phyloP scores from a whole-genome alignment of 2,113 vertebrate genomes.

The Nanorana parkeri region DNA sequence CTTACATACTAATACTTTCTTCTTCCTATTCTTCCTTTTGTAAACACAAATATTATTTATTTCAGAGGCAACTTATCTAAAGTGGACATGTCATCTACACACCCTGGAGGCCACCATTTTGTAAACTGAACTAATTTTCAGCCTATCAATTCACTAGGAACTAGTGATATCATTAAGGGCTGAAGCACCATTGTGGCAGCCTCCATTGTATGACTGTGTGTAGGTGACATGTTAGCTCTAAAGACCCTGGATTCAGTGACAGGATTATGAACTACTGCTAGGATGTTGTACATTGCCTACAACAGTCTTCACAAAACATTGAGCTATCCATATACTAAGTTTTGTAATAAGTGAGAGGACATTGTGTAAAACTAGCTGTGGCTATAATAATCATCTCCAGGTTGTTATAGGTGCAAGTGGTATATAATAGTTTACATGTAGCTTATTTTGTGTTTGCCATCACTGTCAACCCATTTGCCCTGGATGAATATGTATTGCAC shows the following conservation, averaged over 20 bases:
- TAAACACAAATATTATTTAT: conserved; percentile 70
- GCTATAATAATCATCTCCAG: neutral
- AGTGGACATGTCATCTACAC: too few species aligned
- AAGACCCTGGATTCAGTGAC: conserved; percentile 68
- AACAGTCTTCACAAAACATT: conserved; percentile 25
- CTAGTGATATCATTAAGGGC: too few species aligned
- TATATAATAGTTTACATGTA: too few species aligned
- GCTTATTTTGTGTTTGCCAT: neutral
- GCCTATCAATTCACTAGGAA: too few species aligned
- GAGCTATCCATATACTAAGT: neutral
- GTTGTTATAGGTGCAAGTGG: neutral
- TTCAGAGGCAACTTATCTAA: conserved; percentile 61
- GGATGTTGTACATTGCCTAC: neutral
- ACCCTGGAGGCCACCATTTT: too few species aligned
- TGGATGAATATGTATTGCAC: neutral
- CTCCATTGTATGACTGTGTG: too few species aligned
- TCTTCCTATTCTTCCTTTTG: conserved; percentile 67
- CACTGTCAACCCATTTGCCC: conserved; percentile 30
- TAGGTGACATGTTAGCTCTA: neutral
- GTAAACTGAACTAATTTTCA: too few species aligned
- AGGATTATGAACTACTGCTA: conserved; percentile 60
- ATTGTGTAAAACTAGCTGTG: neutral
- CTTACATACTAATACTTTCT: conserved; percentile 78
- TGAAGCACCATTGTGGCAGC: too few species aligned
- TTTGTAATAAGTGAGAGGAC: neutral